phyloP scores from a whole-genome alignment of 2,797 vertebrate species.

The Eulemur coronatus region DNA sequence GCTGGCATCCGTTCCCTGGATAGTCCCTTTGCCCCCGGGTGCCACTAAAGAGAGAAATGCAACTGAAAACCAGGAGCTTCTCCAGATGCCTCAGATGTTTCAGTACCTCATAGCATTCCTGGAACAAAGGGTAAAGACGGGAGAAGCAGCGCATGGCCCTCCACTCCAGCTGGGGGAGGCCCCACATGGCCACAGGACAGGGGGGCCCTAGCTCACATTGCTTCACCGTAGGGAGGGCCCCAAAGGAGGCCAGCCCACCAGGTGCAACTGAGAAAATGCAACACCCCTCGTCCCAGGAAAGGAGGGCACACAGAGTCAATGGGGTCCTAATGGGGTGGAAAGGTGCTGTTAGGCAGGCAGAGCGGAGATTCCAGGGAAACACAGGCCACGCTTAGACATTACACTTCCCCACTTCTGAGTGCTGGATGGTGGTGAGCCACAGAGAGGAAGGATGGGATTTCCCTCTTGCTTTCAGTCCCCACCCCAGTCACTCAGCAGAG shows the following conservation, averaged over 20 bases:
- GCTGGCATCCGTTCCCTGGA: neutral
- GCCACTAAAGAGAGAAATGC: neutral
- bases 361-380: neutral
- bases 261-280: neutral
- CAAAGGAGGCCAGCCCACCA: neutral
- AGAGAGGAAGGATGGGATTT: neutral
- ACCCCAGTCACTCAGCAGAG: neutral
- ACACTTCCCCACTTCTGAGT: neutral
- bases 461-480: neutral
- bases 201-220: neutral
- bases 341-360: no score
- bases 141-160: neutral
- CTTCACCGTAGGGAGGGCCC: neutral
- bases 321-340: neutral
- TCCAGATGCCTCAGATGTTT: no score
- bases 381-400: neutral
- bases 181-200: fast-evolving
- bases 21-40: neutral
- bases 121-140: neutral
- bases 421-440: neutral
- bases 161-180: neutral
- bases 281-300: neutral
- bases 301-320: neutral
- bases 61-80: neutral
- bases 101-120: neutral